Evolutionary conservation across 2,888 invertebrate genomes (phyloP).

Genomic region (Cheilosia variabilis): DNA sequence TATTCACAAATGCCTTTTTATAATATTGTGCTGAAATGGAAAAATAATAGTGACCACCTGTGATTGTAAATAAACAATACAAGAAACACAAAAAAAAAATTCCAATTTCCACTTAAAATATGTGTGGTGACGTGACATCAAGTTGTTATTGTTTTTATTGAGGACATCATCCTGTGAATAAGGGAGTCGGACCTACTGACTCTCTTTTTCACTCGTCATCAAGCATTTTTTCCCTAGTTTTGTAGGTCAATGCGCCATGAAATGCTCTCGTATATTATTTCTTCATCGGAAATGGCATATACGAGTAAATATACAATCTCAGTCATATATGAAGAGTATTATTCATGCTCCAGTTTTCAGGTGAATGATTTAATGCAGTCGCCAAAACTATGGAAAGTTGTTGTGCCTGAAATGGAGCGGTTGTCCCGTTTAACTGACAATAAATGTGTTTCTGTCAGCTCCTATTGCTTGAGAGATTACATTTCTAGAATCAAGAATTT

Average conservation of each 20-base stretch:
- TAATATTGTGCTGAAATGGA: too few relatives aligned
- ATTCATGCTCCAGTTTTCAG: conserved; percentile 60
- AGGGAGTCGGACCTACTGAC: conserved; percentile 41
- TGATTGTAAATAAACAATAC: too few relatives aligned
- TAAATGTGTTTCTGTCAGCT: conserved; percentile 42
- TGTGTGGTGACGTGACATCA: neutral
- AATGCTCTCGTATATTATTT: conserved; percentile 56
- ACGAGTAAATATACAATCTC: conserved; percentile 43
- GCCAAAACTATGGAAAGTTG: conserved; percentile 38
- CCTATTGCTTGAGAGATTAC: conserved; percentile 32
- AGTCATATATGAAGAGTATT: conserved; percentile 45
- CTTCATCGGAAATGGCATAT: conserved; percentile 46
- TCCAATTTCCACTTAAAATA: neutral
- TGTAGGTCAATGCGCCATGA: conserved; percentile 34
- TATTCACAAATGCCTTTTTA: too few relatives aligned
- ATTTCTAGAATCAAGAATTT: conserved; percentile 3
- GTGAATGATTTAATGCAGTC: conserved; percentile 58
- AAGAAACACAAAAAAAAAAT: neutral
- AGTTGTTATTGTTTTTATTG: conserved; percentile 30
- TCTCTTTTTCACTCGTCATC: conserved; percentile 24
- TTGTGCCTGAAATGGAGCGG: conserved; percentile 26
- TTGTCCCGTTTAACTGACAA: conserved; percentile 42
- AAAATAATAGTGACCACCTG: too few relatives aligned
- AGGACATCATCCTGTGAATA: conserved; percentile 28
- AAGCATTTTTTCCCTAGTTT: conserved; percentile 16